Conservation (phyloP, 1,140 invertebrate genomes). For the Macrotrachela quadricornifera region DNA sequence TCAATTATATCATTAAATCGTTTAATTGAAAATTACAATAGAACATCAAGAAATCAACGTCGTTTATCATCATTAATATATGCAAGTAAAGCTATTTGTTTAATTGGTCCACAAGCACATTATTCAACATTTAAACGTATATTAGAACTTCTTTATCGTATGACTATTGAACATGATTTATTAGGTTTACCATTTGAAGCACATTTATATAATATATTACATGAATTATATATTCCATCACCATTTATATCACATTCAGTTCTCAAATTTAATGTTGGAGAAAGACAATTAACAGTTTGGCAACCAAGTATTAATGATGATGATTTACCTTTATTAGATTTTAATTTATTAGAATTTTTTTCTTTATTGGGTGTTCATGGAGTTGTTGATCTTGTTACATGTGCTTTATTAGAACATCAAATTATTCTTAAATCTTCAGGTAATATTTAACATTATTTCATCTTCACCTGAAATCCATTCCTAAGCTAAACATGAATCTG, state of each 20-base stretch:
- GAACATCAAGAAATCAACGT: conserved; percentile 20
- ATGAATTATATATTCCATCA: conserved; percentile 65
- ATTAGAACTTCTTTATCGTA: conserved; percentile 66
- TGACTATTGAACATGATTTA: conserved; percentile 25
- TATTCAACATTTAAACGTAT: conserved; percentile 38
- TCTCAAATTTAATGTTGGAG: conserved; percentile 46
- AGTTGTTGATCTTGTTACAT: conserved; percentile 75
- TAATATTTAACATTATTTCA: no score
- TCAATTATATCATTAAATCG: background rate
- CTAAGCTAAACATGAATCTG: no score
- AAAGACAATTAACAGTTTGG: conserved; percentile 28
- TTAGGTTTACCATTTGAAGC: conserved; percentile 45
- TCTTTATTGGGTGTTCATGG: conserved; percentile 61
- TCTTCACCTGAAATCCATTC: no score
- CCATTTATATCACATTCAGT: conserved; percentile 48
- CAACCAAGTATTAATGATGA: conserved; percentile 31
- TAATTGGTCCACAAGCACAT: conserved; percentile 71
- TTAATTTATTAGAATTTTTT: conserved; percentile 66
- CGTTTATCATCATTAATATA: conserved; percentile 35
- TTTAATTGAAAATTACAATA: conserved; percentile 7
- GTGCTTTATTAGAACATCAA: conserved; percentile 85
- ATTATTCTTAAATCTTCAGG: conserved; percentile 69
- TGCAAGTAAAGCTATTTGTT: conserved; percentile 71
- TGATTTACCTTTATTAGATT: conserved; percentile 80
- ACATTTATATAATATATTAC: conserved; percentile 78